Evolutionary conservation across 2,888 invertebrate species (phyloP), one percentile per base, ranked within the genome.

Genomic region (Melieria crassipennis): DNA sequence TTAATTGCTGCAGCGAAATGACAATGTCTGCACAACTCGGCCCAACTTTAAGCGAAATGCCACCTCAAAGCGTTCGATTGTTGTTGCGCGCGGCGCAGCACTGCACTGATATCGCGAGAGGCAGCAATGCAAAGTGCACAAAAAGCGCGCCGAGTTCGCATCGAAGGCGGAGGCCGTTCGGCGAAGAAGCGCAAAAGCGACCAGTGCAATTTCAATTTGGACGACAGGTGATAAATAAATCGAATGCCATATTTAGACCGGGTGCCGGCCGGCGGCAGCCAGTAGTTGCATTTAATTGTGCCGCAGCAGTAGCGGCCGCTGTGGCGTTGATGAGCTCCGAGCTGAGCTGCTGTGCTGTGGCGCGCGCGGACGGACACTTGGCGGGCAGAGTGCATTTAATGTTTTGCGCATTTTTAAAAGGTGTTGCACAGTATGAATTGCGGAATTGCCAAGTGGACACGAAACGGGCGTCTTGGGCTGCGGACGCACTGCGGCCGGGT

Each of bases 161-260:
- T 30, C 30, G 30, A 30, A 30, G 30, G 30, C 30, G 30, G 30
- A 30, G 30, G 3, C 30, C 3, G 30, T 30, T 30, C 30, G 30
- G 30, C 30, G 30, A 50, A 50, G 11, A 9, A 52, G 13, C 10
- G 13, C 11, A 52, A 52, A 52, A 52, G 13, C 46, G 47, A 57
- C 16, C 46, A 56, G 13, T 6, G 47, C 30, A 70, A 70, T 65
- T 70, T 61, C 65, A 70, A 61, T 84, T 83, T 75, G 79, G 81
- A 80, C 84, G 84, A 84, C 84, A 84, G 84, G 84, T 84, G 84
- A 84, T 84, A 85, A 85, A 85, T 85, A 85, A 85, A 85, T 85
- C 84, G 85, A 81, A 83, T 80, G 65, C 77, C 78, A 73, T 78
- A 75, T 77, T 74, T 76, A 77, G 78, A 75, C 73, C 46, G 50